Conservation (phyloP, 2,113 vertebrate genomes). For the Mesoclemmys tuberculata region DNA sequence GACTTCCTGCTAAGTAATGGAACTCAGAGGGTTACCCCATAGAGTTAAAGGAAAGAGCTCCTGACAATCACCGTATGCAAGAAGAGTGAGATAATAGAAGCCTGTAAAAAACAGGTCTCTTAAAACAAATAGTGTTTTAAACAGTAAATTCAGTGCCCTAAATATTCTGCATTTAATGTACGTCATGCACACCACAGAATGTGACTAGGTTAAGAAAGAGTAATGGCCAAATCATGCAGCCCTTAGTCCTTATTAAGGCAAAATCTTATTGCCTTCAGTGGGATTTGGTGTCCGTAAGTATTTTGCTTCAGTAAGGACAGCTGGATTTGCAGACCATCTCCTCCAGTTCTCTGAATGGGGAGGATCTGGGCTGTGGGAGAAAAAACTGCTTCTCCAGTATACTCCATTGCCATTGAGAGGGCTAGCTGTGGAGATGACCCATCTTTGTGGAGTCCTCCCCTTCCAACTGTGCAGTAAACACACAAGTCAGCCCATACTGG, state of each 20-base stretch:
- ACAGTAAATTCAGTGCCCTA: not conserved
- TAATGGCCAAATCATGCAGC: not conserved
- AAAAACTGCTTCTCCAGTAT: not conserved
- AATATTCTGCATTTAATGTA: not conserved
- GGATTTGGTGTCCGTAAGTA: not conserved
- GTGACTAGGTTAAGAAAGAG: not conserved
- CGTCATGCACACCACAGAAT: not conserved
- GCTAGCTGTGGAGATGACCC: not conserved
- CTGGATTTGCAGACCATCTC: not conserved
- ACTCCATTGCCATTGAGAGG: not conserved
- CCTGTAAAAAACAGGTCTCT: not conserved
- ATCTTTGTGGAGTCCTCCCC: not conserved
- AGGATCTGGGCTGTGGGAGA: not conserved
- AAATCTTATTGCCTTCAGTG: not conserved
- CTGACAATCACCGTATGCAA: not conserved
- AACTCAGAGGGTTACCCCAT: not conserved
- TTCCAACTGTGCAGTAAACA: not conserved
- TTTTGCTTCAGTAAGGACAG: not conserved
- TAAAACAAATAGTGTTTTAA: not conserved
- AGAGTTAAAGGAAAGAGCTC: not conserved
- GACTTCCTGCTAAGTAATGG: not conserved
- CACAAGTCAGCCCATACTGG: not conserved
- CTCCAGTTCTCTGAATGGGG: not conserved
- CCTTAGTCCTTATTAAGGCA: not conserved
- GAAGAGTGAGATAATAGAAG: not conserved